Base-by-base conservation (phyloP, 2,113 vertebrate species). In the Sisor rabdophorus region DNA sequence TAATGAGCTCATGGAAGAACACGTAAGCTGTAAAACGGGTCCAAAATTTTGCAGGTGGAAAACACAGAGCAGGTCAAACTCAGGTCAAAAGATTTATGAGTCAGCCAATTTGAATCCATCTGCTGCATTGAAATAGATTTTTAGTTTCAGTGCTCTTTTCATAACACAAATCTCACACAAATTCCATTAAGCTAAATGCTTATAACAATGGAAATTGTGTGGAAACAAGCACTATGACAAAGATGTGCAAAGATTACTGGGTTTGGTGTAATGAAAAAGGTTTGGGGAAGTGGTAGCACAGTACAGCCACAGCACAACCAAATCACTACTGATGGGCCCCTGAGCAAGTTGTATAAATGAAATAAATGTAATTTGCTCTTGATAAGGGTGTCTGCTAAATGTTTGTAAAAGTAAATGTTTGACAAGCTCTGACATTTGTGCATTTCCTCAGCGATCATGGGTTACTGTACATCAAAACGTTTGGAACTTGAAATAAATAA, bases 201-300 rank as follows among this genome's bases (percentile, higher is more conserved):
- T n/a, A n/a, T n/a, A n/a, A n/a, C n/a, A n/a, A n/a, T n/a, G 47
- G 75, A 60, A 59, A 20, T 22, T 61, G 71, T 74, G 20, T 63
- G 44, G 30, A 55, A 48, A 65, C 58, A 52, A 12, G 20, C 48
- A 67, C 73, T 65, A 24, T 17, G 30, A 22, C 26, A 19, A 55
- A 22, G 54, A 65, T 50, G 3, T 64, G 40, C 6, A 11, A 55
- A 73, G 24, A 54, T 72, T 71, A 79, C 32, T 36, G 32, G 32
- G 3, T 36, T 36, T 36, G 2, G 32, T 3, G 32, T 6, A 2
- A 36, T 36, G 32, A 6, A 36, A 36, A 36, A 36, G 2, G 32
- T 36, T 36, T 36, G 32, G 32, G 32, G 32, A 36, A 36, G 32
- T 36, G 32, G 32, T 36, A 36, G 32, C 32, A 36, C 32, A 36